Percentiles rank a stretch among this genome's conserved stretches.
Conservation (phyloP, 2,113 vertebrate genomes). For the Hypomesus transpacificus region DNA sequence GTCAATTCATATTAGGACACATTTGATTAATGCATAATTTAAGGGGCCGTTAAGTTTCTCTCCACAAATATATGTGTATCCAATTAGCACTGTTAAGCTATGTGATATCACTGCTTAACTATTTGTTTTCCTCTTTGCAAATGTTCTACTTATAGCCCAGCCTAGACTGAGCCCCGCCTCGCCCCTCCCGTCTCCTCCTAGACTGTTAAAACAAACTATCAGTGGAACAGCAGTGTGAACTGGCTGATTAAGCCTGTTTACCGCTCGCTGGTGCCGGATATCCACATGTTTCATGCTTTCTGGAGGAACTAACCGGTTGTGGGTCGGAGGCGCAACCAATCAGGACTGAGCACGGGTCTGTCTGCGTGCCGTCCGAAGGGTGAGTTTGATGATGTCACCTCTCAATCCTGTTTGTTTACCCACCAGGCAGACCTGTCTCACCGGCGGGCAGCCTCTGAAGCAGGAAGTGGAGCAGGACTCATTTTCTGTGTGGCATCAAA, state of each 20-base stretch:
- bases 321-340: constrained; percentile 26
- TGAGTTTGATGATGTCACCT: constrained; percentile 16
- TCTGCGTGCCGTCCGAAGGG: background rate
- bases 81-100: constrained; percentile 48
- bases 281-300: constrained; percentile 13
- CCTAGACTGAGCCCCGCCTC: constrained; percentile 6
- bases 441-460: background rate
- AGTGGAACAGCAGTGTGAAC: constrained; percentile 41
- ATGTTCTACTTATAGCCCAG: constrained; percentile 21
- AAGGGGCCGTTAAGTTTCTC: constrained; percentile 54
- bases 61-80: constrained; percentile 57
- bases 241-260: constrained; percentile 53
- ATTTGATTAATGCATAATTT: constrained; percentile 68
- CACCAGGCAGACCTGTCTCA: background rate
- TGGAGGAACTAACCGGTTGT: background rate
- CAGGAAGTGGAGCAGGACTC: background rate
- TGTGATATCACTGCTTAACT: constrained; percentile 46
- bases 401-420: background rate
- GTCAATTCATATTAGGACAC: constrained; percentile 63
- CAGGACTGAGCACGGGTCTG: constrained; percentile 22
- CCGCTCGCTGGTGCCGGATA: constrained; percentile 29
- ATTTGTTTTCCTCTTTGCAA: constrained; percentile 34
- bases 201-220: constrained; percentile 49
- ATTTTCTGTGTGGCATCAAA: no score
- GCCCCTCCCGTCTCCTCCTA: constrained; percentile 19